These are phyloP conservation scores for Phrynosoma blainvillii DNA, from an alignment of 2,113 vertebrate species.

Conservation along the genomic window DNA sequence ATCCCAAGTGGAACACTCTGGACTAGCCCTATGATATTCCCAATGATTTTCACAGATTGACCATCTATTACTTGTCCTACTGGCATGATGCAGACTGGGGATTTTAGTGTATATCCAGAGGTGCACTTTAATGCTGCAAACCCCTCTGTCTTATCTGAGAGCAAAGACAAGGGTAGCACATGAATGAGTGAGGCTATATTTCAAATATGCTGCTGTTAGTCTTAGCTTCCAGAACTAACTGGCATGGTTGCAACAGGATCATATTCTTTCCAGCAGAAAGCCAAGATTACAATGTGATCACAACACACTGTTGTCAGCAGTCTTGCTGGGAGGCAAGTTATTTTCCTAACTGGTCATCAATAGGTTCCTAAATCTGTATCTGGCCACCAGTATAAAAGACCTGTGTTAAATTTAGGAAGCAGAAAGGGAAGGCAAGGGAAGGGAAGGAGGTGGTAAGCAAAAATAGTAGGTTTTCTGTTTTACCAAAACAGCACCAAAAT, in stretches of 20 bases:
- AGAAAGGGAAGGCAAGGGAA: background rate
- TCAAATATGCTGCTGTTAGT: background rate
- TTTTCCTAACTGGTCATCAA: background rate
- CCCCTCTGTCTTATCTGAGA: background rate
- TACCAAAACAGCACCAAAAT: background rate
- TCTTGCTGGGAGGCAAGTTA: background rate
- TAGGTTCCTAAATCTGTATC: background rate
- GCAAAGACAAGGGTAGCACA: background rate
- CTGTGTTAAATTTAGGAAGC: background rate
- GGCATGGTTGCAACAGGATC: background rate
- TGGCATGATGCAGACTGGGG: background rate
- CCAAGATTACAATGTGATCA: background rate
- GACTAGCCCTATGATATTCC: background rate
- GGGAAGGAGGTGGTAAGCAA: background rate
- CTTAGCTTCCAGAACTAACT: conserved; percentile 1
- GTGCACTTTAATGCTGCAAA: background rate
- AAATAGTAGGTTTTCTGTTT: background rate
- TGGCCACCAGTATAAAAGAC: background rate
- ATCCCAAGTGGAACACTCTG: too few species aligned
- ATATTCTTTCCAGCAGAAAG: background rate
- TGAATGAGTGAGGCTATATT: background rate
- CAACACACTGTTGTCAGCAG: background rate
- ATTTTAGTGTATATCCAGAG: background rate
- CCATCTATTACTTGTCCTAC: background rate
- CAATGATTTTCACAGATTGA: background rate